Base-by-base conservation (phyloP, 2,888 invertebrate genomes). In the Campaea margaritaria region DNA sequence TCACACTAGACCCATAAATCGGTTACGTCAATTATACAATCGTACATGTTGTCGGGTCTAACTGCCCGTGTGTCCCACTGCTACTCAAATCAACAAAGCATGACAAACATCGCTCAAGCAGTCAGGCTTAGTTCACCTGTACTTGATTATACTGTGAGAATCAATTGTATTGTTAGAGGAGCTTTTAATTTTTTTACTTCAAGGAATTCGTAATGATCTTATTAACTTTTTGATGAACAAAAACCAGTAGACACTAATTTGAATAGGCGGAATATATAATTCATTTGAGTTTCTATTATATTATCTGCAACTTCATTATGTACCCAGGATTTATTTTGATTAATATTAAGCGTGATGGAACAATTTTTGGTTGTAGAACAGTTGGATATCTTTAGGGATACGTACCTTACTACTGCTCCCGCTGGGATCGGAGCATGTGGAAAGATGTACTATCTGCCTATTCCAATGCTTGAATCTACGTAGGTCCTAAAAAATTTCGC, bases 71-170 rank as follows among this genome's bases (percentile, higher is more conserved):
- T 79, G 75, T 77, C 58, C 41, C 43, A 55, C 39, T 15, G 47
- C 56, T 55, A 58, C 62, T 60, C 57, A 61, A 75, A 73, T 62
- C 73, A 79, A 75, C 76, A 70, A 70, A 79, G 72, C 81, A 72
- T 83, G 78, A 81, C 78, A 75, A 72, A 75, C 71, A 74, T 65
- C 73, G 75, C 73, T 72, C 21, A 21, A 21, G 21, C 21, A 21
- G 21, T 21, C 70, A 65, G 65, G 14, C 42, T 51, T 47, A 64
- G 65, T 63, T 70, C 70, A 73, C 68, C 70, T 70, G 56, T 58
- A 63, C 57, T 36, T 36, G n/a, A 36, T 36, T 36, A 64, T 68
- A 51, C 27, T 79, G 76, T 79, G 76, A 69, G 79, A 82, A 78
- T 67, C 68, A 64, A 69, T 73, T 72, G 69, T 74, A 57, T 68